Evolutionary conservation across 2,888 invertebrate species (phyloP).

Genomic region (Rambutsinella grinnellia): DNA sequence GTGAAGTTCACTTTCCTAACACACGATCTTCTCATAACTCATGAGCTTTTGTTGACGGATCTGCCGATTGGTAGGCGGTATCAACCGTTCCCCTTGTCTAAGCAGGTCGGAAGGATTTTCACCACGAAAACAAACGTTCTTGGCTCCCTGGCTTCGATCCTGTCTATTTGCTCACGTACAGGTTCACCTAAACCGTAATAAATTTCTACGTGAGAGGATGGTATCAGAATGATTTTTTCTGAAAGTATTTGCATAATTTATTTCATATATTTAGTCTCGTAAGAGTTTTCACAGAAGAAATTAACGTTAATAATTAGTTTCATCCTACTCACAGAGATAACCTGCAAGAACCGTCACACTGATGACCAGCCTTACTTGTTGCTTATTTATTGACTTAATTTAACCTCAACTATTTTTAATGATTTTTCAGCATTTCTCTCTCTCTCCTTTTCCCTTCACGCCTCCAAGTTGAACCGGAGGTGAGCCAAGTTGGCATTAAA

Average conservation of each 20-base stretch:
- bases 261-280: neutral
- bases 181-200: too few relatives aligned
- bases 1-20: too few relatives aligned
- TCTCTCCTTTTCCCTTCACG: conserved; percentile 8
- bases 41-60: conserved; percentile 25
- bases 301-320: conserved; percentile 48
- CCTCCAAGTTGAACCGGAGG: neutral
- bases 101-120: conserved; percentile 1
- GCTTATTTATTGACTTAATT: neutral
- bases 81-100: conserved; percentile 44
- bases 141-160: too few relatives aligned
- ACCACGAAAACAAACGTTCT: too few relatives aligned
- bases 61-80: conserved; percentile 61
- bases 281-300: conserved; percentile 14
- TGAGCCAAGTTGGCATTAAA: neutral
- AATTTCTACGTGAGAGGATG: neutral
- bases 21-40: neutral
- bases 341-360: too few relatives aligned
- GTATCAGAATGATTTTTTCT: neutral
- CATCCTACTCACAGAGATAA: conserved; percentile 15
- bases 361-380: neutral
- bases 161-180: neutral
- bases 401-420: conserved; percentile 10
- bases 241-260: conserved; percentile 9
- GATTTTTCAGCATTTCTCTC: conserved; percentile 14